Evolutionary conservation across 2,888 invertebrate genomes (phyloP), one percentile per base, ranked within the genome.

Genomic region (Tachina grossa): DNA sequence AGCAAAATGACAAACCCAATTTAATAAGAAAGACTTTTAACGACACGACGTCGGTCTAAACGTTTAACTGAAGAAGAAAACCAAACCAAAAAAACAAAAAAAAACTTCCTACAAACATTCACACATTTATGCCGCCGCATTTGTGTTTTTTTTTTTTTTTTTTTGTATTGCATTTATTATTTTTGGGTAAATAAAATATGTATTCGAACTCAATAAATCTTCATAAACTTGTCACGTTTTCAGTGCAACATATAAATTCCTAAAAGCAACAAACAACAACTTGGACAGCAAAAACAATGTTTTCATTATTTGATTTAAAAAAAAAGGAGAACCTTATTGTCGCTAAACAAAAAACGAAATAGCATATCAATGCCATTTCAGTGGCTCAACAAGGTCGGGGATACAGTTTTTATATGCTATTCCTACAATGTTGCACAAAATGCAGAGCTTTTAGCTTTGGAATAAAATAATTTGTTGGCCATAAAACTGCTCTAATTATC

Each of bases 151-250:
- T 31, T 59, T 74, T n/a, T n/a, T n/a, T 51, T 47, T 45, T 45
- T 31, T 59, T 74, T 71, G 31, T 47, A 22, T 71, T 81, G 69
- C 57, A 9, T 47, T 41, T 61, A 55, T 63, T 57, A 13, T 74
- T 53, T 65, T 65, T 51, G n/a, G 31, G 71, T 22, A 61, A 63
- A 55, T 49, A 71, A 83, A 77, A 85, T 61, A 75, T 68, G 16
- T 68, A 76, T 83, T 87, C 89, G 90, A 90, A 90, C 90, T 88
- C 90, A 87, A 91, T 91, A 90, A 91, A 91, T 91, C 91, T 91
- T 91, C 91, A 91, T 90, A 91, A 91, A 89, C 91, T 90, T 91
- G 91, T 91, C 91, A 91, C 91, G 91, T 91, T 91, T 90, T 89
- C 88, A 90, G 90, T 91, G 89, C 91, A 91, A 90, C 90, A 89